These are phyloP conservation scores for Archivesica marissinica DNA, from an alignment of 1,140 invertebrate species.

Conservation along the genomic window DNA sequence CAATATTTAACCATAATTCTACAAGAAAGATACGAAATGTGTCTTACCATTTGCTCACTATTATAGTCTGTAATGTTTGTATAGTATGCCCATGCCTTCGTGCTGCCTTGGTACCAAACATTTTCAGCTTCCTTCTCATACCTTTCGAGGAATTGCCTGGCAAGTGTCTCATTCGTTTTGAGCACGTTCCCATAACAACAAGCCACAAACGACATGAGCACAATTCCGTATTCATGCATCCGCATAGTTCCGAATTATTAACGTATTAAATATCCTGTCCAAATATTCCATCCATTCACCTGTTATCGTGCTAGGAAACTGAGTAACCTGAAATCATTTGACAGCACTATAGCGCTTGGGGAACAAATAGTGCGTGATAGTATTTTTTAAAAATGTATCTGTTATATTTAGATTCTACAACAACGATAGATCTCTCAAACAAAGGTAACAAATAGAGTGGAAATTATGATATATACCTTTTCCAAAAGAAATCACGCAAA, in stretches of 20 bases:
- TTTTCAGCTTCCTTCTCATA: slow-evolving; percentile 57
- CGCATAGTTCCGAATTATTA: slow-evolving; percentile 9
- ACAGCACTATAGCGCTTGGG: no score
- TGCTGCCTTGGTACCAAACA: slow-evolving; percentile 5
- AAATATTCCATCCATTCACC: no score
- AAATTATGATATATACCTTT: no score
- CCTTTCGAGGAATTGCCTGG: slow-evolving; percentile 57
- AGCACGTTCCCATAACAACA: not conserved
- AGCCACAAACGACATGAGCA: not conserved
- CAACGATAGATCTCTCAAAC: no score
- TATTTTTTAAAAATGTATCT: no score
- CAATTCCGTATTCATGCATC: not conserved
- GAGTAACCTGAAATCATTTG: no score
- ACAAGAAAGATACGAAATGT: not conserved
- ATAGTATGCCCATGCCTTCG: slow-evolving; percentile 68
- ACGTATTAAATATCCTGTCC: no score
- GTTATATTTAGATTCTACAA: no score
- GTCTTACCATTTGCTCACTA: slow-evolving; percentile 66
- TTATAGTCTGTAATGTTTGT: slow-evolving; percentile 78
- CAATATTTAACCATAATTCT: not conserved
- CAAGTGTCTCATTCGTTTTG: slow-evolving; percentile 9
- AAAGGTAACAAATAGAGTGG: no score
- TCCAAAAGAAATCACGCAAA: no score
- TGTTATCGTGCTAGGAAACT: no score
- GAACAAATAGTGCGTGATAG: no score